Conservation (phyloP, 2,888 invertebrate genomes). For the Stenotaenia linearis region DNA sequence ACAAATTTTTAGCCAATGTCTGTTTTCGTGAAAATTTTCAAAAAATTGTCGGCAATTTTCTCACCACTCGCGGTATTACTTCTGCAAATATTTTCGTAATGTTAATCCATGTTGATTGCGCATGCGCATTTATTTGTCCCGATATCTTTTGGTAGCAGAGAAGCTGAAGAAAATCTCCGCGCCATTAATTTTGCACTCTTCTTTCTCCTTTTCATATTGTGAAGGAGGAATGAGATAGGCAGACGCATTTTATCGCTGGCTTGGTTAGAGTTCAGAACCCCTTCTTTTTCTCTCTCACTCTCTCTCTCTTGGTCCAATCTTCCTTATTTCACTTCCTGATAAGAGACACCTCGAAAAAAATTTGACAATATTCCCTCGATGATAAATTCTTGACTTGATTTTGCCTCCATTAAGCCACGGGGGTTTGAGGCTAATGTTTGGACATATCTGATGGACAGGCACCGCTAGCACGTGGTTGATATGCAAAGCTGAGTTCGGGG, state of each 20-base stretch:
- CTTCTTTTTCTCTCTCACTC: background rate
- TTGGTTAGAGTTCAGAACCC: conserved; percentile 34
- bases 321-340: conserved; percentile 31
- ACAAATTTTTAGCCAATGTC: no score
- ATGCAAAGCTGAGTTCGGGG: conserved; percentile 29
- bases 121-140: conserved; percentile 28
- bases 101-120: background rate
- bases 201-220: conserved; percentile 31
- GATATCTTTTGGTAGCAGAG: conserved; percentile 31
- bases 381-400: conserved; percentile 33
- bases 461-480: conserved; percentile 26
- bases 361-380: conserved; percentile 32
- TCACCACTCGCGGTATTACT: no score
- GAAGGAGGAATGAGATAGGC: conserved; percentile 34
- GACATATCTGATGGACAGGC: conserved; percentile 17
- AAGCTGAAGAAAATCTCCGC: conserved; percentile 33
- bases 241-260: conserved; percentile 29
- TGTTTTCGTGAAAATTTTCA: no score
- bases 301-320: conserved; percentile 26
- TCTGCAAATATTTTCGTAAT: background rate
- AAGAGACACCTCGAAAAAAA: conserved; percentile 27
- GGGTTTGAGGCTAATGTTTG: conserved; percentile 27
- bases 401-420: conserved; percentile 32
- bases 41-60: no score
- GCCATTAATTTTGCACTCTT: conserved; percentile 33